Evolutionary conservation across 2,888 invertebrate genomes (phyloP), one percentile per base, ranked within the genome.

Genomic region (Tricholauxania praeusta): DNA sequence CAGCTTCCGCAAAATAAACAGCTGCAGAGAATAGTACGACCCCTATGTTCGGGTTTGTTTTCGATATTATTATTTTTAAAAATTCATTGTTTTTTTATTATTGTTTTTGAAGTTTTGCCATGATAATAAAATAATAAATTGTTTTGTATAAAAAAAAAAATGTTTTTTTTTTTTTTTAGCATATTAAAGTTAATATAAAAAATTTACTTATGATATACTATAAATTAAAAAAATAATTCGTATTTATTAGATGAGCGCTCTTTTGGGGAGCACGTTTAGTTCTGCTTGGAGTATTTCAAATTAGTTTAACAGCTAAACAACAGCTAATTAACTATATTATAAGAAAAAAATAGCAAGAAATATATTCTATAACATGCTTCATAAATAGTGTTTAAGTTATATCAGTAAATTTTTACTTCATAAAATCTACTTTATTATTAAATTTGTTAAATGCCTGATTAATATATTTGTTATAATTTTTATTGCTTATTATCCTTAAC

Each of bases 1-100:
- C 98, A 89, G 98, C 98, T 92, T 99, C 99, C 90, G 99, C 99
- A 92, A 99, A 99, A 94, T 99, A 99, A 90, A 99, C 98, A 91
- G 99, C 98, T 91, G 97, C 97, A 89, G 98, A 98, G 93, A 99
- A 99, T 91, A 99, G 95, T 91, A 99, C 98, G 91, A 99, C 98
- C 93, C 98, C 97, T 96, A 73, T 70, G 65, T 64, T 73, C 28
- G 57, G 63, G 53, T 66, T 70, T 63, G 39, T 49, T 71, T 66
- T 69, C 60, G 55, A 55, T 10, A 52, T 52, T 66, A 52, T 49
- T n/a, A 57, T 53, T 60, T 66, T 62, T 72, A 49, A n/a, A 48
- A 4, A 48, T 49, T 51, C 59, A 69, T 60, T 6, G 15, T 48
- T 59, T 15, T 48, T 62, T 65, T 14, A 59, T 22, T 55, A 59